Evolutionary conservation across 2,888 invertebrate genomes (phyloP).

Genomic region (Lydus trimaculatus): DNA sequence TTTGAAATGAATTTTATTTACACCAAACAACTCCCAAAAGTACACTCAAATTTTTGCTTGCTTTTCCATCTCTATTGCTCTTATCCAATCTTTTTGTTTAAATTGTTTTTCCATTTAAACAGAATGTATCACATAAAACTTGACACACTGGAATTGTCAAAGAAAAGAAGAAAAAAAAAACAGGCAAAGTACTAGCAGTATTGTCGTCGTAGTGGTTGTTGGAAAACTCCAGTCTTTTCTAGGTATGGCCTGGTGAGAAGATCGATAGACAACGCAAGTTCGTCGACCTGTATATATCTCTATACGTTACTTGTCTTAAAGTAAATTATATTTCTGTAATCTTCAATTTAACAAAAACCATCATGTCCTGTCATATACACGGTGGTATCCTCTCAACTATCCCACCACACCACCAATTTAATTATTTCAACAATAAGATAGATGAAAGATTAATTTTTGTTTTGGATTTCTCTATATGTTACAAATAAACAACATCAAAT

Average conservation of each 20-base stretch:
- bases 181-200: not conserved
- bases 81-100: not conserved
- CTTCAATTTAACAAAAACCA: not conserved
- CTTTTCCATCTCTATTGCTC: not conserved
- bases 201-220: not conserved
- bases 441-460: not conserved
- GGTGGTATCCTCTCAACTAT: not conserved
- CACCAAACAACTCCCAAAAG: not conserved
- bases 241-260: not conserved
- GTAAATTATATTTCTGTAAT: not conserved
- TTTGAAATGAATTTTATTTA: not conserved
- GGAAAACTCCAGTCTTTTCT: not conserved
- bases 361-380: not conserved
- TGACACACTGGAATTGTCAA: not conserved
- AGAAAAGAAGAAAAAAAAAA: not conserved
- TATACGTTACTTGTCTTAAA: not conserved
- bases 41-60: not conserved
- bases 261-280: slow-evolving; percentile 2
- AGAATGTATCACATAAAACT: not conserved
- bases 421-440: not conserved
- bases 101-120: not conserved
- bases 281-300: slow-evolving; percentile 1
- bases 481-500: not conserved
- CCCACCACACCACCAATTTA: not conserved
- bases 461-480: not conserved